Conservation (phyloP, 1,140 invertebrate species). For the honey bee (Apis mellifera) region Amel_HAv3.1 CM009946.2:6380001-6380500, state of each 20-base stretch:
- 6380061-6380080: too few species aligned
- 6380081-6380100: conserved; percentile 15
- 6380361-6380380: conserved; percentile 18
- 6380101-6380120: too few species aligned
- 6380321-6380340: conserved; percentile 50
- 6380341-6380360: conserved; percentile 52
- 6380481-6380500: conserved; percentile 80
- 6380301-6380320: background rate
- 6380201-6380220: too few species aligned
- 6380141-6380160: too few species aligned
- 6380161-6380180: too few species aligned
- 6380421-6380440: conserved; percentile 76
- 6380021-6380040: conserved; percentile 14
- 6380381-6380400: conserved; percentile 64
- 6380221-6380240: too few species aligned
- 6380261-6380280: too few species aligned
- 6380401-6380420: conserved; percentile 68
- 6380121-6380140: too few species aligned
- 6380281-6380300: too few species aligned
- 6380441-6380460: conserved; percentile 72
- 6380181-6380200: too few species aligned
- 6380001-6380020: conserved; percentile 53
- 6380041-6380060: conserved; percentile 61
- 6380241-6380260: too few species aligned
- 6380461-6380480: conserved; percentile 79